phyloP scores from a whole-genome alignment of 2,113 vertebrate species.

The Ochotona curzoniae region DNA sequence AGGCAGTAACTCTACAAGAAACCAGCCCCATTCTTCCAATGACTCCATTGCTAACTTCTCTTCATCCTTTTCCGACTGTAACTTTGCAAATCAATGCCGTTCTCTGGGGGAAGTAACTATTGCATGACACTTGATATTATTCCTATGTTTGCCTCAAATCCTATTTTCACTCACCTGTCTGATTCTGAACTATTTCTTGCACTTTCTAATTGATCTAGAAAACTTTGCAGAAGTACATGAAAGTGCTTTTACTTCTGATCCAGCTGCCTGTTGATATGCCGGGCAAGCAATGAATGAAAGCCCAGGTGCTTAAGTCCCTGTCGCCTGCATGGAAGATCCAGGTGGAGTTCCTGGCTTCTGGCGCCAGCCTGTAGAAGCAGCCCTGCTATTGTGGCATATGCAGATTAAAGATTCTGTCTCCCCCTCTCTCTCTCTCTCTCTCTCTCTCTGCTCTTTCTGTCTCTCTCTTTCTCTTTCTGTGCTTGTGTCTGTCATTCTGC shows the following conservation, averaged over 20 bases:
- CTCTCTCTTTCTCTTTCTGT: no score
- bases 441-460: no score
- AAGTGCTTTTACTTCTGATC: not conserved
- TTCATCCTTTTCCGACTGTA: not conserved
- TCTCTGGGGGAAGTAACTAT: not conserved
- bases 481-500: no score
- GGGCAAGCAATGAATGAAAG: no score
- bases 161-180: not conserved
- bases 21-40: not conserved
- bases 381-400: no score
- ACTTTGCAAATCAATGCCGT: constrained; percentile 19
- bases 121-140: not conserved
- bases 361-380: no score
- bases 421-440: no score
- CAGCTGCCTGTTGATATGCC: no score
- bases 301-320: no score
- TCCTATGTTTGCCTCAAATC: not conserved
- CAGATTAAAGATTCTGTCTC: no score
- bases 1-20: not conserved
- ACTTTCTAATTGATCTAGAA: not conserved
- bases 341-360: no score
- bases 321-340: no score
- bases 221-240: not conserved
- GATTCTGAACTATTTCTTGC: constrained; percentile 18
- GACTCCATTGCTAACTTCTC: not conserved